Conservation (phyloP, 2,888 invertebrate species). For the Pyrgus malvae region DNA sequence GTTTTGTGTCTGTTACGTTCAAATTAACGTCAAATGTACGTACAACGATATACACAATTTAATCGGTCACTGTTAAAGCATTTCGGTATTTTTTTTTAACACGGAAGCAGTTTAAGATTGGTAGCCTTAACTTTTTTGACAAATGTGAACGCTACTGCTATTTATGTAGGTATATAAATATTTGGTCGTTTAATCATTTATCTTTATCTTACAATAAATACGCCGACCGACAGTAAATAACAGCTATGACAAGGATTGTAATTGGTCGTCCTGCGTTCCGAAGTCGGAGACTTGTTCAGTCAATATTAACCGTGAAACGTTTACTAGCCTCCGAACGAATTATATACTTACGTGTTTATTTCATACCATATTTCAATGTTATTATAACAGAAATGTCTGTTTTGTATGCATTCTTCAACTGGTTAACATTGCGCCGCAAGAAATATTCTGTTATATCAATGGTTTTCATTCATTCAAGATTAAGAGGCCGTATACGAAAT, state of each 20-base stretch:
- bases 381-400: neutral
- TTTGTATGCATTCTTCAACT: neutral
- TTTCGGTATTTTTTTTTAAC: too few species aligned
- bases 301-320: slow-evolving; percentile 45
- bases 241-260: slow-evolving; percentile 64
- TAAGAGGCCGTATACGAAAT: too few species aligned
- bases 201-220: slow-evolving; percentile 61
- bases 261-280: slow-evolving; percentile 56
- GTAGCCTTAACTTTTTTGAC: neutral
- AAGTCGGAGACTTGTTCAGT: slow-evolving; percentile 47
- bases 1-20: too few species aligned
- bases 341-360: slow-evolving; percentile 5
- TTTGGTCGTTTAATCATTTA: slow-evolving; percentile 41
- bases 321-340: slow-evolving; percentile 5
- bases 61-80: too few species aligned
- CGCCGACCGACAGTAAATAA: slow-evolving; percentile 64
- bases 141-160: neutral
- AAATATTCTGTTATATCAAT: neutral
- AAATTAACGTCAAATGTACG: too few species aligned
- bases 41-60: too few species aligned
- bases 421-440: neutral
- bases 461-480: neutral
- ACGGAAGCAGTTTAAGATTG: neutral
- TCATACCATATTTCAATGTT: slow-evolving; percentile 43
- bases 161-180: slow-evolving; percentile 35